Conservation (phyloP, 2,888 invertebrate genomes). For the Nomada fucata region DNA sequence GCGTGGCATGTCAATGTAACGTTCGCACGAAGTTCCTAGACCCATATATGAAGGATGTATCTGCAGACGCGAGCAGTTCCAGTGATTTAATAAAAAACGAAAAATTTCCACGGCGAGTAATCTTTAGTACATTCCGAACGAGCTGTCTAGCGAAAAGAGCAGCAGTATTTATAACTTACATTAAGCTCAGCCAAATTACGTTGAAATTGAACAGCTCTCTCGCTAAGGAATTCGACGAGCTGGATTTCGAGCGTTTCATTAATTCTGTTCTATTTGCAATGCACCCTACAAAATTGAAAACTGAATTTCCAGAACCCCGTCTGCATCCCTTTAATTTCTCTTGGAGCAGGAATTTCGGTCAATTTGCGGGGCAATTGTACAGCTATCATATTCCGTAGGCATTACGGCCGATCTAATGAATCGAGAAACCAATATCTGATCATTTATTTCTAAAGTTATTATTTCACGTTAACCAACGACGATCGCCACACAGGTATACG, state of each 20-base stretch:
- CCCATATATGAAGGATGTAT: not conserved
- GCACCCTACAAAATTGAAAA: not conserved
- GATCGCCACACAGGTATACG: too few species aligned
- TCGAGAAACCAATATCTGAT: too few species aligned
- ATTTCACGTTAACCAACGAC: too few species aligned
- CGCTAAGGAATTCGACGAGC: not conserved
- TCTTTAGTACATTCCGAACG: too few species aligned
- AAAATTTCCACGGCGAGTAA: not conserved
- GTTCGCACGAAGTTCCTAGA: not conserved
- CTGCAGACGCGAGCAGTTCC: not conserved
- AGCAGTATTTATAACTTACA: conserved; percentile 19
- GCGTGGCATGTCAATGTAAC: not conserved
- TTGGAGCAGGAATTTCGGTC: not conserved
- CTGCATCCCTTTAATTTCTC: not conserved
- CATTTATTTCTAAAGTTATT: too few species aligned
- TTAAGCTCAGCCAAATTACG: conserved; percentile 17
- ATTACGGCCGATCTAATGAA: not conserved
- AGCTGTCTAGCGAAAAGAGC: not conserved
- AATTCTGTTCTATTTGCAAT: not conserved
- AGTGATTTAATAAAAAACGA: not conserved
- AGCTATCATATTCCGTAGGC: not conserved
- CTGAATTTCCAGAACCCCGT: too few species aligned
- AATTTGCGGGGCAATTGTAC: not conserved
- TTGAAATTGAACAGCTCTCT: conserved; percentile 12
- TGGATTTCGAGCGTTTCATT: conserved; percentile 3